Evolutionary conservation across 64 coral and sea anemone genomes (phyloP), one percentile per base, ranked within the genome.

Genomic region (Pocillopora damicornis): DNA sequence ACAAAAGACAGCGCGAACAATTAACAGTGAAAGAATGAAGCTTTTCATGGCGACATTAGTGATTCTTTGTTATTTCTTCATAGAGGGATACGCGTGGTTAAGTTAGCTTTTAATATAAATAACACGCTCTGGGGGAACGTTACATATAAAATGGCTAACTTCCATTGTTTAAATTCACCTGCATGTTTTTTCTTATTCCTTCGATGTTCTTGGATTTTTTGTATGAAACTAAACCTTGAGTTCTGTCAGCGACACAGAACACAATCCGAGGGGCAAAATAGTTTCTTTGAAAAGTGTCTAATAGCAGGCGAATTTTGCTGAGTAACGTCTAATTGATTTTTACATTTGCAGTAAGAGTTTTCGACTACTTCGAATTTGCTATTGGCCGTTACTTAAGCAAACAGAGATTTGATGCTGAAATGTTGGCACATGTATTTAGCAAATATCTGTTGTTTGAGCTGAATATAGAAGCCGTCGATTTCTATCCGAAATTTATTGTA

Each of bases 161-260:
- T 51, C 42, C 42, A 71, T 85, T 85, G 81, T 85, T 85, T 72
- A 23, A 85, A 16, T 58, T 85, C 81, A 85, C 81, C 81, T 85
- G 64, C 64, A 20, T 58, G 25, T 85, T n/a, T 71, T 23, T n/a
- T 71, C 9, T 71, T 23, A 25, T 71, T 23, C 22, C 25, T 20
- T n/a, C 25, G 67, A 71, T 11, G 22, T 8, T 66, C 20, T 82
- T 35, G 66, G 58, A 85, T 37, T 82, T 37, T 85, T 23, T 85
- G 1, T 1, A 63, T 56, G 22, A 56, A n/a, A 85, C 12, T 9
- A 73, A 85, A 72, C 16, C 38, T 85, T 58, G 10, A 45, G 22
- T 71, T 71, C 18, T 11, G 25, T 23, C 67, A 71, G 42, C 42
- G 42, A 51, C 42, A 51, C 42, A 51, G 42, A 51, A 51, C 42